Percentiles rank a stretch among this genome's conserved stretches.
phyloP scores from a whole-genome alignment of 1,140 invertebrate species.

The Hylyphantes graminicola region DNA sequence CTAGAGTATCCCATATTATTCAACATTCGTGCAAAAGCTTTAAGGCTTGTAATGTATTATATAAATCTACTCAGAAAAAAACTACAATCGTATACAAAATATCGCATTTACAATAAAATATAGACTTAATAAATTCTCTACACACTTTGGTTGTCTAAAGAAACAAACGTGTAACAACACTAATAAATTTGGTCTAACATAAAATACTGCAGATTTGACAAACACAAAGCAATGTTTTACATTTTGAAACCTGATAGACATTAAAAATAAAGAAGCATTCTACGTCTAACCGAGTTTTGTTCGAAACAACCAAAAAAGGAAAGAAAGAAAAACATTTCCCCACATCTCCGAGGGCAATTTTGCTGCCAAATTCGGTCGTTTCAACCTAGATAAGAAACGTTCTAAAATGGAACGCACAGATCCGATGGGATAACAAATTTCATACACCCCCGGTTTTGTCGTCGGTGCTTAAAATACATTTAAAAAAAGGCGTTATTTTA shows the following conservation, averaged over 20 bases:
- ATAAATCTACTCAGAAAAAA: no score
- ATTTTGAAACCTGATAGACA: not conserved
- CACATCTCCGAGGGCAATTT: constrained; percentile 11
- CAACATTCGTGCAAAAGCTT: no score
- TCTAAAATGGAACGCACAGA: constrained; percentile 20
- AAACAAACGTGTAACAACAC: no score
- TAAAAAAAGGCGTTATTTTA: constrained; percentile 46
- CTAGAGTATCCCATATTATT: no score
- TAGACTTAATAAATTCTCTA: no score
- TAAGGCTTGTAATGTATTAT: no score
- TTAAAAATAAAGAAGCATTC: constrained; percentile 6
- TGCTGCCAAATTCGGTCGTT: constrained; percentile 19
- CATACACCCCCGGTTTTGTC: constrained; percentile 16
- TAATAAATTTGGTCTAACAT: not conserved
- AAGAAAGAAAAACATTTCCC: constrained; percentile 17
- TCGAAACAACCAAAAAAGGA: no score
- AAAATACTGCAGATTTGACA: not conserved
- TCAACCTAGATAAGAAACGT: constrained; percentile 47
- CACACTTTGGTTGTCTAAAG: no score
- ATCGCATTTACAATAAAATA: no score
- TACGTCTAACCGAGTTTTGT: no score
- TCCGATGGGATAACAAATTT: constrained; percentile 41
- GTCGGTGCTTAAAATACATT: constrained; percentile 21
- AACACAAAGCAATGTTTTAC: not conserved
- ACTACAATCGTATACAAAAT: no score